Conservation (phyloP, 2,113 vertebrate species). For the Microcebus griseorufus region DNA sequence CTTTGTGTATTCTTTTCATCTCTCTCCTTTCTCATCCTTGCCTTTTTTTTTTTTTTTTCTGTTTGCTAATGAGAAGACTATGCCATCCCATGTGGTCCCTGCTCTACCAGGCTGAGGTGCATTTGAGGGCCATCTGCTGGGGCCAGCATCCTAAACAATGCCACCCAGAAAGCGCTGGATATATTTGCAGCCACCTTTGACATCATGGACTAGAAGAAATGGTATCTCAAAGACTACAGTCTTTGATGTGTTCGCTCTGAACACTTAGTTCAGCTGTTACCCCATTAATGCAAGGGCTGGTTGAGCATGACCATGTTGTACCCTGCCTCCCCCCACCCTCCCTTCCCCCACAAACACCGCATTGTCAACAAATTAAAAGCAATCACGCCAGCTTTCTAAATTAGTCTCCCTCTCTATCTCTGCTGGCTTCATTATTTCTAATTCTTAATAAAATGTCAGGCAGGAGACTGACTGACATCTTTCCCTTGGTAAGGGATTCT, state of each 20-base stretch:
- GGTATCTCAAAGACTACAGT: constrained; percentile 48
- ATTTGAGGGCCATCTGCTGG: constrained; percentile 88
- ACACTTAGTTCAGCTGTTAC: constrained; percentile 80
- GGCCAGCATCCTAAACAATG: constrained; percentile 82
- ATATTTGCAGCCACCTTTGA: constrained; percentile 84
- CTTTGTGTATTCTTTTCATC: constrained; percentile 89
- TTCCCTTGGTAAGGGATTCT: background rate
- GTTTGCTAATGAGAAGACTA: constrained; percentile 87
- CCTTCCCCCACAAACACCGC: constrained; percentile 24
- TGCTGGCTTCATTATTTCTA: background rate
- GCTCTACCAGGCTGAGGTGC: constrained; percentile 81
- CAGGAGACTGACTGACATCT: background rate
- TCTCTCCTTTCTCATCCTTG: constrained; percentile 80
- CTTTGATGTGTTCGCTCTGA: constrained; percentile 63
- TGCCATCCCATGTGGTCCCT: constrained; percentile 83
- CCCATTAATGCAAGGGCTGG: constrained; percentile 50
- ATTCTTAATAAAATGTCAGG: background rate
- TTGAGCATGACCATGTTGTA: rapidly evolving
- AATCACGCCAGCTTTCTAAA: background rate
- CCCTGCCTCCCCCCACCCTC: background rate
- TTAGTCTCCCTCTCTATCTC: background rate
- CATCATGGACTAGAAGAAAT: constrained; percentile 68
- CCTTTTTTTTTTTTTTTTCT: constrained; percentile 37
- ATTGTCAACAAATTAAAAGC: background rate
- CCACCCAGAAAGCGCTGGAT: constrained; percentile 83